These are phyloP conservation scores for Onychorhynchus coronatus DNA, from an alignment of 2,113 vertebrate genomes.

Conservation along the genomic window DNA sequence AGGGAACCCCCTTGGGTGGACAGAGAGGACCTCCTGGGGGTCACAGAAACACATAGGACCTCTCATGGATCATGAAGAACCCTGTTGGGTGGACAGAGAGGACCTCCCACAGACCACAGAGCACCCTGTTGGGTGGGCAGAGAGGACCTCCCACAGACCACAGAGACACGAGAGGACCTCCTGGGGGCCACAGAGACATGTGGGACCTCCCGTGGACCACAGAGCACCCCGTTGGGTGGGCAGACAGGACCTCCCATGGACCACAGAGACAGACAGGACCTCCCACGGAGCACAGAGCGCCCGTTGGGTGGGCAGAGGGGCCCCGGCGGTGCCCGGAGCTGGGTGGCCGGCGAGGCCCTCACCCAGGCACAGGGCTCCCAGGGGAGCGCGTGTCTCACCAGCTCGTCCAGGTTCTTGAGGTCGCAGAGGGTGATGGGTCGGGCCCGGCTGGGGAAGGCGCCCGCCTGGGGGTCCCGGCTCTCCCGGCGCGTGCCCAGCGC, in stretches of 20 bases:
- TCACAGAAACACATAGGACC: background rate
- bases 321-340: background rate
- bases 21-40: background rate
- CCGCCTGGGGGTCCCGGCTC: background rate
- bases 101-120: accelerated
- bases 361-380: slow-evolving; percentile 8
- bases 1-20: accelerated
- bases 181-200: too few relatives aligned
- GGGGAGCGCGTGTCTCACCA: slow-evolving; percentile 81
- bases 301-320: background rate
- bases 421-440: slow-evolving; percentile 85
- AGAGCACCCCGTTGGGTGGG: background rate
- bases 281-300: background rate
- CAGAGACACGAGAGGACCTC: background rate
- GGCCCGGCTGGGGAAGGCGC: slow-evolving; percentile 63
- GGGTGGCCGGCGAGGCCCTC: background rate
- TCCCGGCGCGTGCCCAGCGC: background rate
- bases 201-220: background rate
- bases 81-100: background rate
- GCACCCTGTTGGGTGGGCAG: too few relatives aligned
- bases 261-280: background rate
- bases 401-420: slow-evolving; percentile 91
- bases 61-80: too few relatives aligned
- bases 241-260: background rate
- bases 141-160: background rate